Percentiles rank a stretch among this genome's conserved stretches.
Evolutionary conservation across 2,797 vertebrate genomes (phyloP).

Genomic region (Zalophus californianus): DNA sequence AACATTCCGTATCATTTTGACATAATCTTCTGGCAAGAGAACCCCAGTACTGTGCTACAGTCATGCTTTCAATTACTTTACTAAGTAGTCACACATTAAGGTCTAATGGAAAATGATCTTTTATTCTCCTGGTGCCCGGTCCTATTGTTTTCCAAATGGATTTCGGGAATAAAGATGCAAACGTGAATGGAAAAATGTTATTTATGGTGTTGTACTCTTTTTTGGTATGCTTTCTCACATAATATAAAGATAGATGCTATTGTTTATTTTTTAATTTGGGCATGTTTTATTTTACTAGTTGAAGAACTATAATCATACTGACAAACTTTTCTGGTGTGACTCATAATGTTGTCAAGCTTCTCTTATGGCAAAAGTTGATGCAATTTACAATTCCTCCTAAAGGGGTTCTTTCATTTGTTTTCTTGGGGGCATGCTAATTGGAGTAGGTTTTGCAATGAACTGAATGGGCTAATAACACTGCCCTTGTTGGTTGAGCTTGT

Average conservation of each 20-base stretch:
- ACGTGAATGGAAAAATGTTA: constrained; percentile 83
- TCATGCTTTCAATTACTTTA: constrained; percentile 87
- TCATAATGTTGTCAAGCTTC: constrained; percentile 82
- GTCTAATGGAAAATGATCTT: constrained; percentile 86
- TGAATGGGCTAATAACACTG: background rate
- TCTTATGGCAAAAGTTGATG: constrained; percentile 69
- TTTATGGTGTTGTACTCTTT: constrained; percentile 79
- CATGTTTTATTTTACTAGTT: constrained; percentile 81
- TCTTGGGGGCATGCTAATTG: constrained; percentile 1
- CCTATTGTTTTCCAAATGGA: constrained; percentile 87
- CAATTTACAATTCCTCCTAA: constrained; percentile 3
- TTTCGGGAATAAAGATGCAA: constrained; percentile 85
- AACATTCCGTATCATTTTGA: constrained; percentile 80
- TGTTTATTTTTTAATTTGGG: constrained; percentile 77
- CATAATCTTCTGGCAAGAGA: constrained; percentile 84
- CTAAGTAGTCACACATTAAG: constrained; percentile 87
- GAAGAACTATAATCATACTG: constrained; percentile 75
- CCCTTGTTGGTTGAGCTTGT: background rate
- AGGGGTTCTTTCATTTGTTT: constrained; percentile 3
- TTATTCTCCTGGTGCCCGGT: constrained; percentile 82
- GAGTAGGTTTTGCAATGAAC: constrained; percentile 51
- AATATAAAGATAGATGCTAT: constrained; percentile 68
- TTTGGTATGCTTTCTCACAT: constrained; percentile 67
- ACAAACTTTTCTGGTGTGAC: constrained; percentile 79
- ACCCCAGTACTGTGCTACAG: constrained; percentile 77